These are phyloP conservation scores for Neodiprion virginianus DNA, from an alignment of 1,140 invertebrate species.

Conservation along the genomic window DNA sequence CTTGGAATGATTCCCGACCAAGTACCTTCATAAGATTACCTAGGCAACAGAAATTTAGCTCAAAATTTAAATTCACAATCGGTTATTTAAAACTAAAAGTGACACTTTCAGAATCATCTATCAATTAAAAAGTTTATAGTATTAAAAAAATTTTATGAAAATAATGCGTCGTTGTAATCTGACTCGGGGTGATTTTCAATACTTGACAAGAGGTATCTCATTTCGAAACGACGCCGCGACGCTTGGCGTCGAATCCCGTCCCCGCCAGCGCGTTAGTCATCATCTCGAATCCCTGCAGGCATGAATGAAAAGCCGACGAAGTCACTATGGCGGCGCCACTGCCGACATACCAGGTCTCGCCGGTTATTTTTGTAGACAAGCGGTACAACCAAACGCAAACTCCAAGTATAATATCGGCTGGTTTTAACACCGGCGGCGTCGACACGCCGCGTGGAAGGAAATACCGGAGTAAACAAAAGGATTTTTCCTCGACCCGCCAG, in stretches of 20 bases:
- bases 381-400: not conserved
- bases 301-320: not conserved
- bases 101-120: too few species aligned
- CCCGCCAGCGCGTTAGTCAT: not conserved
- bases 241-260: not conserved
- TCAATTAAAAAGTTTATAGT: too few species aligned
- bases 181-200: too few species aligned
- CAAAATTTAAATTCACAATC: too few species aligned
- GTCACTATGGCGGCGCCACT: not conserved
- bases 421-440: not conserved
- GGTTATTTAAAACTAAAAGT: too few species aligned
- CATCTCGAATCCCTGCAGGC: not conserved
- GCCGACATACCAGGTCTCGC: constrained; percentile 2
- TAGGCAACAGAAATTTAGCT: too few species aligned
- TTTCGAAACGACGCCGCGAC: not conserved
- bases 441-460: not conserved
- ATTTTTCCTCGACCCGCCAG: not conserved
- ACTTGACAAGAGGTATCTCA: not conserved
- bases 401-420: not conserved
- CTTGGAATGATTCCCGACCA: too few species aligned
- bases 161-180: too few species aligned
- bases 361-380: constrained; percentile 7
- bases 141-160: too few species aligned
- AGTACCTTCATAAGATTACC: too few species aligned
- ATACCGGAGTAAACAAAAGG: constrained; percentile 4